Evolutionary conservation across 2,113 vertebrate species (phyloP), one percentile per base, ranked within the genome.

Genomic region (Carassius gibelio): DNA sequence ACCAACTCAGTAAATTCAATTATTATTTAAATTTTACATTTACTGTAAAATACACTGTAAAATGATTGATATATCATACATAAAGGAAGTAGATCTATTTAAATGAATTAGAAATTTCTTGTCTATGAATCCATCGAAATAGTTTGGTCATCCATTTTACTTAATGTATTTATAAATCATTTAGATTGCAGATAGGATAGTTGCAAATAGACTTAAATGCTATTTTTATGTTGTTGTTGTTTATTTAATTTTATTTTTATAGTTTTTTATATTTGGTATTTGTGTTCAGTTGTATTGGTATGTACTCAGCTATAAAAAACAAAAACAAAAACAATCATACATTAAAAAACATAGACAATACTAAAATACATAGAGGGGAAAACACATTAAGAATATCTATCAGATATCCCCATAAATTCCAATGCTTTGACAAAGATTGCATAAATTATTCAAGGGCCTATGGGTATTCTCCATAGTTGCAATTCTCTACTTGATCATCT

Each of bases 401-500:
- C 68, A 42, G 11, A 71, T 42, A 8, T 71, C 34, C 68, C 17
- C 8, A 71, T 21, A 21, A 42, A 42, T 42, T 11, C 9, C 68
- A 3, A 1, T 38, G 68, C 34, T 71, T 71, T 38, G 68, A 71
- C 19, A 8, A 5, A 71, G 68, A 71, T n/a, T 42, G 21, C 36
- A 21, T 71, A 2, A 5, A 42, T 71, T 42, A 42, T 71, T 71
- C 36, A 71, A 11, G 8, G 36, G 36, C 34, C 42, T 71, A 42
- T 71, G 17, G 8, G 8, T 42, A 21, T 71, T 42, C 68, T 71
- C 68, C 68, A 42, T 42, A 71, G 36, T 17, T 10, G 38, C 68
- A 42, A 71, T 71, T 71, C 36, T 71, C 8, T 71, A 71, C 68
- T 71, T 71, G 36, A 42, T 71, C 9, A 71, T 71, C 38, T 21